Evolutionary conservation across 2,888 invertebrate genomes (phyloP).

Genomic region (Pachliopta kotzebuea): DNA sequence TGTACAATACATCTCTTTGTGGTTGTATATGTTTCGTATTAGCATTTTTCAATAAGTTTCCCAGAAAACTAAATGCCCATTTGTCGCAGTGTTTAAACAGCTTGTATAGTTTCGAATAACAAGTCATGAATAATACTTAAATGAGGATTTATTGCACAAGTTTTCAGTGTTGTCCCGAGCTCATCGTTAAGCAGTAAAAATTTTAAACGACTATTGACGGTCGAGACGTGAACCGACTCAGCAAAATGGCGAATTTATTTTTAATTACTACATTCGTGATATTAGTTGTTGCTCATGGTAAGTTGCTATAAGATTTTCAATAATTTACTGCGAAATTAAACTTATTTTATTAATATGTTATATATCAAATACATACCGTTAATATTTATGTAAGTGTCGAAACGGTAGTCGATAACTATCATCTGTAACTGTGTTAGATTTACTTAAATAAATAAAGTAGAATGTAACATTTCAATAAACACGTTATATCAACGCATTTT

Average conservation of each 20-base stretch:
- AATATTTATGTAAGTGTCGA: no score
- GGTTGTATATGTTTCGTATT: conserved; percentile 9
- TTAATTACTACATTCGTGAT: conserved; percentile 8
- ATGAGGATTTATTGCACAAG: conserved; percentile 43
- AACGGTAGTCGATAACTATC: no score
- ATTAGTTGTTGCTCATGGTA: conserved; percentile 22
- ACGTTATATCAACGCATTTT: no score
- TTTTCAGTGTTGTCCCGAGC: conserved; percentile 49
- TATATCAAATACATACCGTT: no score
- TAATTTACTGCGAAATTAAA: no score
- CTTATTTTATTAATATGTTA: no score
- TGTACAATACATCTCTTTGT: neutral
- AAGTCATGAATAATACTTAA: conserved; percentile 55
- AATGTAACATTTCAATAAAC: no score
- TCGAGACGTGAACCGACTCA: neutral
- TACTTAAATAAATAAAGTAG: no score
- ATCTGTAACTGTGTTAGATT: no score
- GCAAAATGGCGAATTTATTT: conserved; percentile 26
- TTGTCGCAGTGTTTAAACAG: conserved; percentile 64
- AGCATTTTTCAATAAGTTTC: conserved; percentile 35
- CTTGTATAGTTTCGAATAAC: conserved; percentile 48
- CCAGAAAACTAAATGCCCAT: conserved; percentile 43
- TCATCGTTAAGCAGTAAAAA: conserved; percentile 37
- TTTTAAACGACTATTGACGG: conserved; percentile 21
- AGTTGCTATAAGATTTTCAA: conserved; percentile 4